Base-by-base conservation (phyloP, 2,797 vertebrate species). In the Euthynnus affinis region DNA sequence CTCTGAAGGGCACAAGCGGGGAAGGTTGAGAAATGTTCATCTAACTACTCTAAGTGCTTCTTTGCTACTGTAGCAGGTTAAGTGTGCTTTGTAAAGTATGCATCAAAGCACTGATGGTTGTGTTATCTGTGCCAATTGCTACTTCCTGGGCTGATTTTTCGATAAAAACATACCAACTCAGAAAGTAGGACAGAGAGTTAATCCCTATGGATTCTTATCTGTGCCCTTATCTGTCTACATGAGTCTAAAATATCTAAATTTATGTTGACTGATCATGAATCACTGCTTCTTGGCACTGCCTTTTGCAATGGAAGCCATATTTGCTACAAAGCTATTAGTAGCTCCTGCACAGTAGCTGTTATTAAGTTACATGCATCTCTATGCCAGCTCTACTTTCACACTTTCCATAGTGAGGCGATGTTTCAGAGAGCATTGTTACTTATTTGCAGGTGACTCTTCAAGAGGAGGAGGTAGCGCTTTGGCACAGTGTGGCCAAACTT, bases 311-410 rank as follows among this genome's bases (percentile, higher is more conserved):
- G 81, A 73, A 63, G 82, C 76, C 67, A 75, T 56, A 12, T 86
- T 87, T 81, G 82, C 87, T 85, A 80, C 66, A 27, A 49, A 64
- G 71, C 81, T 74, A 51, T 73, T 71, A 67, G 62, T 68, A 74
- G 81, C 80, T 74, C 78, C 78, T 80, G 76, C 63, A 64, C 75
- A 20, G 13, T 52, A 52, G 78, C 74, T 75, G 57, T 67, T 82
- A 60, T 71, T 74, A 65, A 29, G 81, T 84, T 17, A 77, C 88
- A 88, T 87, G 91, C 90, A 89, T 82, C 78, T 90, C 80, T 88
- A 82, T 52, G 78, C 71, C 86, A 32, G 87, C 80, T 66, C 71
- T 70, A 80, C 59, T 64, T 52, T 62, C 62, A 80, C 48, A 62
- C 44, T 9, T 84, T 64, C 82, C 29, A 51, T 1, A 49, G 66